These are phyloP conservation scores for Cordilura impudica DNA, from an alignment of 2,888 invertebrate species.

Conservation along the genomic window DNA sequence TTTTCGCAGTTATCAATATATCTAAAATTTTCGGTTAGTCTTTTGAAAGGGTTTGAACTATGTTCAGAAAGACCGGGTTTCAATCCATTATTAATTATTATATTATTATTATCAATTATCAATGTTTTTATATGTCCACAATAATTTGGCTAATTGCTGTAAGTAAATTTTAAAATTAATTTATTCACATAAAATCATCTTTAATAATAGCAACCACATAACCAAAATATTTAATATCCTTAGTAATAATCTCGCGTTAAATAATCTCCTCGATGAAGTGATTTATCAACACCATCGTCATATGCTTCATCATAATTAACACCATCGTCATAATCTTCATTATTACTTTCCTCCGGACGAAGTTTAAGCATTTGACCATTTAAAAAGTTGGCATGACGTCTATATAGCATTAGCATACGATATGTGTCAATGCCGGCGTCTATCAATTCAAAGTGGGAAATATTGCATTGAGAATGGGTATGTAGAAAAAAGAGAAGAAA, in stretches of 20 bases:
- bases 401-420: constrained; percentile 75
- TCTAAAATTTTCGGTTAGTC: too few relatives aligned
- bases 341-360: constrained; percentile 70
- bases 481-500: constrained; percentile 57
- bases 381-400: constrained; percentile 75
- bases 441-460: constrained; percentile 54
- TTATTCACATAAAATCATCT: background rate
- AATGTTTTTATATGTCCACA: too few relatives aligned
- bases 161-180: background rate
- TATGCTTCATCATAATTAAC: constrained; percentile 31
- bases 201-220: background rate
- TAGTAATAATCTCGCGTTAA: background rate
- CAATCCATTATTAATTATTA: too few relatives aligned
- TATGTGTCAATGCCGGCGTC: constrained; percentile 75
- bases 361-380: constrained; percentile 75
- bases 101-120: too few relatives aligned
- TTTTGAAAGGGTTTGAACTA: too few relatives aligned
- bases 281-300: constrained; percentile 21
- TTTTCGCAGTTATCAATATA: too few relatives aligned
- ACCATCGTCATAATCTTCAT: constrained; percentile 29
- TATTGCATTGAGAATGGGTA: constrained; percentile 6
- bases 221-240: background rate
- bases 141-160: too few relatives aligned
- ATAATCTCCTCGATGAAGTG: constrained; percentile 24
- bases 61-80: too few relatives aligned